Evolutionary conservation across 2,888 invertebrate genomes (phyloP), one percentile per base, ranked within the genome.

Genomic region (Aphodius granarius): DNA sequence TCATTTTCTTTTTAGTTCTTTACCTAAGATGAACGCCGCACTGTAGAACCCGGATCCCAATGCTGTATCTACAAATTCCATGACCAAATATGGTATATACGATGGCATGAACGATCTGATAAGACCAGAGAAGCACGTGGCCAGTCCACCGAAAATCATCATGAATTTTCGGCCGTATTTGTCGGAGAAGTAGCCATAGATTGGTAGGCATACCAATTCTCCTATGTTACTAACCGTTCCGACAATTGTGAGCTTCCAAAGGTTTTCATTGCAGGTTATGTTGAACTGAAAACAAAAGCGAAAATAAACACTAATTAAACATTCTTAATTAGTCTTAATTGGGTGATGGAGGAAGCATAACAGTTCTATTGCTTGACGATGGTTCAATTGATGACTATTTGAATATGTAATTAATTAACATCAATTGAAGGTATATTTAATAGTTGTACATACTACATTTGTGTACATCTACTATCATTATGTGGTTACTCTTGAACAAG

Each of bases 181-280:
- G 87, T 94, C 94, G 1, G 91, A 93, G 81, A 90, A 88, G 84
- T 87, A 90, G 83, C 90, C 92, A 66, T 88, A 93, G 6, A 94
- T 88, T 0, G 94, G 94, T 86, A 94, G 90, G 16, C 93, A 92
- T 21, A 92, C 86, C 81, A 94, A 91, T 88, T 94, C 93, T 16
- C 94, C 94, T 71, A 92, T 85, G 83, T 92, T 93, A 84, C 93
- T 93, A 6, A 93, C 88, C 0, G 93, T 93, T 9, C 94, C 94
- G 65, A 94, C 91, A 81, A 94, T 83, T 0, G 94, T 91, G 75
- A 93, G 86, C 86, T 93, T 94, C 94, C 94, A 94, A 77, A 92
- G 85, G 79, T 89, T 88, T 78, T 90, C 89, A 76, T 91, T 88
- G 82, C 93, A 94, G 70, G 91, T 91, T 75, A 94, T 85, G 82